Conservation (phyloP, 2,797 vertebrate genomes). For the Gambusia yucatana region DNA sequence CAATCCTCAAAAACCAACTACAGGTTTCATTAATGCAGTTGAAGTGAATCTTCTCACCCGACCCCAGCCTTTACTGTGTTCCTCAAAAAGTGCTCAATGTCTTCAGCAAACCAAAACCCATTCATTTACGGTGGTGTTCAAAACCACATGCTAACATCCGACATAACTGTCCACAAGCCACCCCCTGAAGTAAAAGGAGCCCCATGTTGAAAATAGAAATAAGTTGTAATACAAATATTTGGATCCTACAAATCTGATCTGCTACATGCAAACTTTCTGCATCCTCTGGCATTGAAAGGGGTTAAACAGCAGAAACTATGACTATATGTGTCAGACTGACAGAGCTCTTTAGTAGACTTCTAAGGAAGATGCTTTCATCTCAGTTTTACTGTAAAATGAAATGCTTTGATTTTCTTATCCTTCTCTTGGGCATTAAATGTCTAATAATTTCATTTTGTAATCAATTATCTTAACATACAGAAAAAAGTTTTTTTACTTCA, state of each 20-base stretch:
- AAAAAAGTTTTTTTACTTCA: too few species aligned
- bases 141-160: slow-evolving; percentile 5
- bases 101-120: slow-evolving; percentile 9
- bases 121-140: slow-evolving; percentile 3
- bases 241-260: neutral
- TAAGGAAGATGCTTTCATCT: neutral
- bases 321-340: neutral
- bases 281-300: neutral
- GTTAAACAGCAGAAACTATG: neutral
- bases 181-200: slow-evolving; percentile 2
- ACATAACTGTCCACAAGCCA: slow-evolving; percentile 5
- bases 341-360: neutral
- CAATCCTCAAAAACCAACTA: neutral
- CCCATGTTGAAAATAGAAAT: neutral
- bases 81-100: slow-evolving; percentile 4
- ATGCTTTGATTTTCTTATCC: neutral
- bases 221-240: neutral
- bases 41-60: slow-evolving; percentile 3
- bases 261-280: neutral
- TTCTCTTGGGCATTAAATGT: neutral
- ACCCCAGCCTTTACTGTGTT: slow-evolving; percentile 2
- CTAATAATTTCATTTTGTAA: neutral
- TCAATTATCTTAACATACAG: neutral
- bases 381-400: neutral
- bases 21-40: neutral